Evolutionary conservation across 2,888 invertebrate genomes (phyloP), one percentile per base, ranked within the genome.

Genomic region (Spodoptera exigua): DNA sequence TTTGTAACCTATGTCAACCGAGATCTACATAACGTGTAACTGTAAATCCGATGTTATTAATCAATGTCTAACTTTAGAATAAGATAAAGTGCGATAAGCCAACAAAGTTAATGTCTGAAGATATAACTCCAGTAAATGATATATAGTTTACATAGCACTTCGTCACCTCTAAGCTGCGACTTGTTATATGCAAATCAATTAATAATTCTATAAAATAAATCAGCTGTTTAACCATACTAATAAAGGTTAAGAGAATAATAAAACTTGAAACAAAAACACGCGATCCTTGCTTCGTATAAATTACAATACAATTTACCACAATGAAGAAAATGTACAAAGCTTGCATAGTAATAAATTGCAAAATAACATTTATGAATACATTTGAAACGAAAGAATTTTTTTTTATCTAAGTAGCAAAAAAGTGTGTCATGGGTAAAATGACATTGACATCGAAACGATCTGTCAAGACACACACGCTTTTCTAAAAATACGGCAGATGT

Each of bases 391-490:
- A 27, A 27, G 7, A 7, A 5, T 27, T 27, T 27, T 27, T 27
- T 4, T n/a, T 10, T 36, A 3, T 39, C 17, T 37, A 49, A 39
- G 21, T 27, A 27, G 16, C 12, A n/a, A n/a, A 16, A 45, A 51
- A 45, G 14, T 46, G 36, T 40, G 34, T 36, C 40, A 39, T 14
- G 14, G 21, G 12, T 18, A 47, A 40, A 35, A 37, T 45, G 52
- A 61, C 21, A 45, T 34, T 68, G 61, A 41, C 37, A 43, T 51
- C 21, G 10, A 17, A 41, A 34, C 17, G 11, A 43, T 35, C n/a
- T 41, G 35, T 54, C 65, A 49, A 41, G 36, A 67, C 37, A 59
- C 63, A 51, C 10, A 18, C 32, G n/a, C 36, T 35, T 46, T 51
- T 58, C 35, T 43, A 12, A 52, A 47, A 47, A 34, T 40, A 13